Evolutionary conservation across 2,113 vertebrate species (phyloP).

Genomic region (Taxidea taxus): DNA sequence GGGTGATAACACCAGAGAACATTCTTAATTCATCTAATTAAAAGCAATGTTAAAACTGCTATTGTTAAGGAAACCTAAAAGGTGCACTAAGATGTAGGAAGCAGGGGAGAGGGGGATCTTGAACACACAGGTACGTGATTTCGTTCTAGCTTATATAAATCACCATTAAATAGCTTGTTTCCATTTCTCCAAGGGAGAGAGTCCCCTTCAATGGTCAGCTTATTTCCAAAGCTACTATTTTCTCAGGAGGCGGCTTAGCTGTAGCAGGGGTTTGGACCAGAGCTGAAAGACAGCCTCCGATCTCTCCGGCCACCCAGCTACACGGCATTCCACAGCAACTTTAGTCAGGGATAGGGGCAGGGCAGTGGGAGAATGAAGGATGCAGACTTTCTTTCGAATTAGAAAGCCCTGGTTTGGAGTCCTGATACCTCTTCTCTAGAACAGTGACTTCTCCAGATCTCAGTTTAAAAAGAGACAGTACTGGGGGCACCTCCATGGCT

Average conservation of each 20-base stretch:
- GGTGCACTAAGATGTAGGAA: slow-evolving; percentile 48
- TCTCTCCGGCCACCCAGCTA: neutral
- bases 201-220: neutral
- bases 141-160: slow-evolving; percentile 43
- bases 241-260: neutral
- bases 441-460: neutral
- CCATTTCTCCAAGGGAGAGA: neutral
- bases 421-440: neutral
- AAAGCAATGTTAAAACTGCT: slow-evolving; percentile 66
- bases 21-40: slow-evolving; percentile 77
- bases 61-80: slow-evolving; percentile 70
- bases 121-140: neutral
- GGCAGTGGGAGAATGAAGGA: neutral
- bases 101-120: slow-evolving; percentile 40
- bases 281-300: neutral
- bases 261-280: neutral
- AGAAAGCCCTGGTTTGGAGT: neutral
- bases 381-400: neutral
- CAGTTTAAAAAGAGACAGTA: neutral
- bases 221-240: neutral
- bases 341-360: neutral
- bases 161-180: neutral
- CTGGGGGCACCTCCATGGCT: neutral
- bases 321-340: neutral
- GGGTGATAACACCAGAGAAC: slow-evolving; percentile 61